Evolutionary conservation across 2,113 vertebrate genomes (phyloP).

Genomic region (Petaurus breviceps): DNA sequence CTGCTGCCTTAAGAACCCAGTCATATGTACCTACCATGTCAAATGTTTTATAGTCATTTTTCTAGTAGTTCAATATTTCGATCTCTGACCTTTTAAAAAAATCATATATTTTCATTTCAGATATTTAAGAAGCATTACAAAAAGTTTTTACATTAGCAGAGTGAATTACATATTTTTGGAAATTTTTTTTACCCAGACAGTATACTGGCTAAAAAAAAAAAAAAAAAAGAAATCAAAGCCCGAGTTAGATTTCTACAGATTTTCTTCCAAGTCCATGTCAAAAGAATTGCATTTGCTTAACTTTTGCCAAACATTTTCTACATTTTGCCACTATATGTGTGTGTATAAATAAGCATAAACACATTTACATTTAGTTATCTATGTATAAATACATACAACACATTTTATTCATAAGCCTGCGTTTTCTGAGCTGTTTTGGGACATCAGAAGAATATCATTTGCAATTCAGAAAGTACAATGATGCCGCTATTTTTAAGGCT

Average conservation of each 20-base stretch:
- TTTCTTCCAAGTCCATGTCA: not conserved
- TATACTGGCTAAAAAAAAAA: not conserved
- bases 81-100: slow-evolving; percentile 28
- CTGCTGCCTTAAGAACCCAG: not conserved
- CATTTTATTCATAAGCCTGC: not conserved
- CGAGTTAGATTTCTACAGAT: not conserved
- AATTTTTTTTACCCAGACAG: no score
- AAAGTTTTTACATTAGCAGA: not conserved
- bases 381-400: not conserved
- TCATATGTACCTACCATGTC: slow-evolving; percentile 20
- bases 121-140: not conserved
- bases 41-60: not conserved
- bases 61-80: not conserved
- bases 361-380: not conserved
- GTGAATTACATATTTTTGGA: not conserved
- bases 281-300: not conserved
- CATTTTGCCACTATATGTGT: not conserved
- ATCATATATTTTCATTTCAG: fast-evolving
- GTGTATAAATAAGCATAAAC: not conserved
- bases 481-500: slow-evolving; percentile 56
- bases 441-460: slow-evolving; percentile 41
- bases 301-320: not conserved
- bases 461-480: slow-evolving; percentile 60
- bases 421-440: slow-evolving; percentile 28
- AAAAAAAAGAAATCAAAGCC: not conserved